Evolutionary conservation across 1,140 invertebrate genomes (phyloP).

Genomic region (Stegodyphus mimosarum): DNA sequence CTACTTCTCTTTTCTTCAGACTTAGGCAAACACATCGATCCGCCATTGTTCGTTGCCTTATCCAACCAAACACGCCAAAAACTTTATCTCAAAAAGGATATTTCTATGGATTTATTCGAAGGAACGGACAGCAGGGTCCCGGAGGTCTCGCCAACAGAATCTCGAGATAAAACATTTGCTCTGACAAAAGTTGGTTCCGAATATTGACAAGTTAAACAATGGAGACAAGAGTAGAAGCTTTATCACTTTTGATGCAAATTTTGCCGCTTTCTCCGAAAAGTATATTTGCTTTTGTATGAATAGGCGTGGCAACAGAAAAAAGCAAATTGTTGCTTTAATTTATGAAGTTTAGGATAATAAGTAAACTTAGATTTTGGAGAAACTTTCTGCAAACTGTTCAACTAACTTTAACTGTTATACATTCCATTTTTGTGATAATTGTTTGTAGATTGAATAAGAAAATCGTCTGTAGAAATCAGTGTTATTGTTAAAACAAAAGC

Average conservation of each 20-base stretch:
- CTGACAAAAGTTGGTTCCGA: conserved; percentile 27
- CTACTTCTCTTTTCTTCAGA: conserved; percentile 9
- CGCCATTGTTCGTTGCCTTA: conserved; percentile 23
- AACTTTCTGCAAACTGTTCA: too few species aligned
- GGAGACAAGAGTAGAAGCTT: not conserved
- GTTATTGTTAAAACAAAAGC: too few species aligned
- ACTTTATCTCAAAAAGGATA: conserved; percentile 47
- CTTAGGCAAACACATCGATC: conserved; percentile 41
- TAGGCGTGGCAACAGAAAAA: too few species aligned
- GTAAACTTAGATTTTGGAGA: too few species aligned
- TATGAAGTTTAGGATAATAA: too few species aligned
- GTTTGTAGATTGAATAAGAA: too few species aligned
- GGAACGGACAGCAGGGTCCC: not conserved
- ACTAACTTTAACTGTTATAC: too few species aligned
- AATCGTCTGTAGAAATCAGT: too few species aligned
- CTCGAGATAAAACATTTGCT: conserved; percentile 47
- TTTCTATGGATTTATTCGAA: conserved; percentile 46
- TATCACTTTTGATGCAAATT: conserved; percentile 44
- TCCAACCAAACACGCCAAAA: conserved; percentile 33
- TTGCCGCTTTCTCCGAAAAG: not conserved
- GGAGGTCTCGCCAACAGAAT: conserved; percentile 33
- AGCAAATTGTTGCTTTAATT: too few species aligned
- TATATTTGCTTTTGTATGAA: too few species aligned
- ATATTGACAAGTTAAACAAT: conserved; percentile 50
- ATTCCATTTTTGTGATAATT: too few species aligned